A percentile compares a stretch with the other conserved stretches of the same genome.
Evolutionary conservation across 2,888 invertebrate genomes (phyloP).

Genomic region (Chrysotoxum bicinctum): DNA sequence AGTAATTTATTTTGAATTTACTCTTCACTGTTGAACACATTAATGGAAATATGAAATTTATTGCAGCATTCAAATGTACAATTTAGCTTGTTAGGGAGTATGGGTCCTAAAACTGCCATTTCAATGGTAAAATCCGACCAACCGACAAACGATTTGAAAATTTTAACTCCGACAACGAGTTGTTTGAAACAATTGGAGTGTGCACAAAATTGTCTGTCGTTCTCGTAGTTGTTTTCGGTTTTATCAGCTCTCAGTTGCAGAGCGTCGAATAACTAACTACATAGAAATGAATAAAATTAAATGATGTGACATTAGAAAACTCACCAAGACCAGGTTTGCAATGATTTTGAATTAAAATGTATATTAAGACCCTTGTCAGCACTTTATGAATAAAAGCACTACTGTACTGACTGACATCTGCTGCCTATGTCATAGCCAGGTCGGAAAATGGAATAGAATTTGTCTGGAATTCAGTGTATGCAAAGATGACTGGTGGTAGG

Average conservation of each 20-base stretch:
- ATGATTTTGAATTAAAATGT: slow-evolving; percentile 35
- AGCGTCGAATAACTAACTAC: not conserved
- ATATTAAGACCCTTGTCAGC: slow-evolving; percentile 32
- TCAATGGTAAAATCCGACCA: not conserved
- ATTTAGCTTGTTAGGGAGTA: not conserved
- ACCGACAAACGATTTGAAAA: slow-evolving; percentile 31
- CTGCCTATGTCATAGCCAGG: not conserved
- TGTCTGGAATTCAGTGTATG: slow-evolving; percentile 3
- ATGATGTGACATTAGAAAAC: slow-evolving; percentile 25
- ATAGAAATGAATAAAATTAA: slow-evolving; percentile 38
- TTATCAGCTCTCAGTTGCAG: not conserved
- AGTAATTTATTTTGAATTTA: slow-evolving; percentile 24
- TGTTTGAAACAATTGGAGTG: slow-evolving; percentile 27
- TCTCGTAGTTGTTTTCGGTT: not conserved
- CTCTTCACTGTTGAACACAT: slow-evolving; percentile 16
- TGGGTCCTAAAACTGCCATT: not conserved
- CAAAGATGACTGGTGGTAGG: not conserved
- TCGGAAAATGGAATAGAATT: not conserved
- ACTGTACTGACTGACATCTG: slow-evolving; percentile 26
- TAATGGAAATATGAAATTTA: slow-evolving; percentile 39
- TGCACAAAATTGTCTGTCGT: slow-evolving; percentile 19
- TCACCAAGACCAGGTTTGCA: slow-evolving; percentile 13
- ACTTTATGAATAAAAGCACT: slow-evolving; percentile 27
- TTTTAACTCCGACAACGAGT: slow-evolving; percentile 15
- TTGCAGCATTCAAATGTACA: slow-evolving; percentile 22